A percentile compares a stretch with the other conserved stretches of the same genome.
phyloP scores from a whole-genome alignment of 2,797 vertebrate species.

The Cephalopachus bancanus region DNA sequence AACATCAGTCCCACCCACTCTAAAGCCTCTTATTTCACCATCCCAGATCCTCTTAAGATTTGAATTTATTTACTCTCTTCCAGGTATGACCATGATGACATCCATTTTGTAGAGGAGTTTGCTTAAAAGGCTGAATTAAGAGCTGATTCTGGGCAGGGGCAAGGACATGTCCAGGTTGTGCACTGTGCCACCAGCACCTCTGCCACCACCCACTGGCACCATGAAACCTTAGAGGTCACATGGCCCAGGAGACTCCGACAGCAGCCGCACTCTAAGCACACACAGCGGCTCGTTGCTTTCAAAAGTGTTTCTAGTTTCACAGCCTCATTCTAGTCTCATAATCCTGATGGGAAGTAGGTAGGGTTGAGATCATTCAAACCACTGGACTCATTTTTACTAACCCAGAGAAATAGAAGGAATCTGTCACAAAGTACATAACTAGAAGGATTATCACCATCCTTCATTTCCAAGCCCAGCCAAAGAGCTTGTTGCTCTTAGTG shows the following conservation, averaged over 20 bases:
- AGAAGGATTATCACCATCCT: background rate
- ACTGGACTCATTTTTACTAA: background rate
- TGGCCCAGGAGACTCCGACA: accelerated
- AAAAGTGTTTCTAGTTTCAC: background rate
- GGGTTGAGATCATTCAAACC: background rate
- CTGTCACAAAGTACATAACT: background rate
- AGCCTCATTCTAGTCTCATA: background rate
- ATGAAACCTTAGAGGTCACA: background rate
- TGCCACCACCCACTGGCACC: accelerated
- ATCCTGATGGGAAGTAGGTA: background rate
- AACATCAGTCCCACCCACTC: background rate
- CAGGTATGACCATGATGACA: background rate
- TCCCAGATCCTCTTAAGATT: background rate
- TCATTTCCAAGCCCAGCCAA: background rate
- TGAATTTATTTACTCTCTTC: background rate
- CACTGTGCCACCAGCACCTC: accelerated
- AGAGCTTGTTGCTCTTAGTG: background rate
- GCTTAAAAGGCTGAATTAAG: background rate
- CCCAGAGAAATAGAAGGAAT: background rate
- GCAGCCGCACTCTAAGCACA: background rate
- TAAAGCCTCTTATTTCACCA: background rate
- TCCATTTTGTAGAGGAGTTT: background rate
- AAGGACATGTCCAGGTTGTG: accelerated
- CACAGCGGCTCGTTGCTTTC: background rate
- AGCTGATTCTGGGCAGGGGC: background rate